Evolutionary conservation across 1,140 invertebrate species (phyloP), one percentile per base, ranked within the genome.

Genomic region (Drosophila tsacasi): DNA sequence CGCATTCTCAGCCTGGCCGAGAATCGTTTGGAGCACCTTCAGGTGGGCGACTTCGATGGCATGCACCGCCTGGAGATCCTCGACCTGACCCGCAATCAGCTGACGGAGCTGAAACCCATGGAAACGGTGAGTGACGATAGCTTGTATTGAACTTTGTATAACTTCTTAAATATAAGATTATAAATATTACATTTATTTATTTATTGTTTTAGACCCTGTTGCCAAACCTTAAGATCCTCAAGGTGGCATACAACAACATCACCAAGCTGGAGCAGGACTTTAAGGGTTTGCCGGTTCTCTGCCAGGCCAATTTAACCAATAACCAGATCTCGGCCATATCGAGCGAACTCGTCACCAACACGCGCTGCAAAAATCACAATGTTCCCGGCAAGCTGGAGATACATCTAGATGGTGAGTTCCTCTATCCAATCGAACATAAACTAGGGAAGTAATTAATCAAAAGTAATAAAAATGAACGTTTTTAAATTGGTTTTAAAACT

Each of bases 81-180:
- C 8, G 96, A 97, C 91, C 93, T 97, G 17, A 97, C 96, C 0
- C 94, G 96, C 82, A 97, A 97, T 92, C 94, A 95, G 54, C 93
- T 97, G 13, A 95, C 94, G 17, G 96, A 96, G 6, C 93, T 97
- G 19, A 96, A 97, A 89, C 96, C 96, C 93, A 96, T 96, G 37
- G 96, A 96, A 64, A 96, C 96, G 95, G 97, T 97, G 93, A 89
- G 81, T 63, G 3, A 2, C 12, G 17, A 30, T 12, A 8, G 2
- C 42, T 12, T 19, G 2, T 10, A 19, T 7, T 19, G 7, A 0
- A 52, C 54, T 15, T 25, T 47, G 6, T 23, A 47, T 23, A 15
- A 2, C n/a, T n/a, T n/a, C n/a, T n/a, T n/a, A n/a, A n/a, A 15
- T 23, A 3, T 54, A 23, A 2, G 4, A 17, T 10, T 39, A 25